phyloP scores from a whole-genome alignment of 2,888 invertebrate species.

The Athalia circularis region DNA sequence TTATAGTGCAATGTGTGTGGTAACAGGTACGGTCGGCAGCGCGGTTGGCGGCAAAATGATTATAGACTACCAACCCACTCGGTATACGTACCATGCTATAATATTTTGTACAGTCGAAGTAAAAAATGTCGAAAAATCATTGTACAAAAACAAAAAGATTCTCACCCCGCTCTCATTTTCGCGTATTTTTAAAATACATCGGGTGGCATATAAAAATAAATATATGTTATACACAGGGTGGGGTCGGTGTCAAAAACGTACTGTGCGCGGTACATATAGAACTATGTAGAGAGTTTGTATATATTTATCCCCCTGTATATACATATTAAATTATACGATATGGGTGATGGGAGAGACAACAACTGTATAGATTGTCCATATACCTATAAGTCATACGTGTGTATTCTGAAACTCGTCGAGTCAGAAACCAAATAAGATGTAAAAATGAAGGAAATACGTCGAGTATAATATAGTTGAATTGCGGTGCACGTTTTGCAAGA shows the following conservation, averaged over 20 bases:
- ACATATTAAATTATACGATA: too few species aligned
- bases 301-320: too few species aligned
- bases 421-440: slow-evolving; percentile 66
- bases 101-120: slow-evolving; percentile 67
- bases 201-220: too few species aligned
- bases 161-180: not conserved
- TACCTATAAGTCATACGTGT: too few species aligned
- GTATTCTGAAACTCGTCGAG: slow-evolving; percentile 4
- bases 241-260: too few species aligned
- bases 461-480: slow-evolving; percentile 60
- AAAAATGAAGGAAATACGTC: slow-evolving; percentile 58
- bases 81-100: slow-evolving; percentile 63
- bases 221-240: too few species aligned
- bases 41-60: slow-evolving; percentile 70
- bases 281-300: too few species aligned
- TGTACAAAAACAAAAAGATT: not conserved
- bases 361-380: too few species aligned
- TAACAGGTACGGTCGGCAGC: slow-evolving; percentile 63
- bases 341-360: too few species aligned
- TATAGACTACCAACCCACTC: slow-evolving; percentile 68
- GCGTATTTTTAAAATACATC: not conserved
- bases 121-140: slow-evolving; percentile 55
- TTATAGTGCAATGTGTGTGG: slow-evolving; percentile 22
- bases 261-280: too few species aligned
- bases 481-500: slow-evolving; percentile 72